Base-by-base conservation (phyloP, 2,888 invertebrate genomes). In the Cheilosia grossa region DNA sequence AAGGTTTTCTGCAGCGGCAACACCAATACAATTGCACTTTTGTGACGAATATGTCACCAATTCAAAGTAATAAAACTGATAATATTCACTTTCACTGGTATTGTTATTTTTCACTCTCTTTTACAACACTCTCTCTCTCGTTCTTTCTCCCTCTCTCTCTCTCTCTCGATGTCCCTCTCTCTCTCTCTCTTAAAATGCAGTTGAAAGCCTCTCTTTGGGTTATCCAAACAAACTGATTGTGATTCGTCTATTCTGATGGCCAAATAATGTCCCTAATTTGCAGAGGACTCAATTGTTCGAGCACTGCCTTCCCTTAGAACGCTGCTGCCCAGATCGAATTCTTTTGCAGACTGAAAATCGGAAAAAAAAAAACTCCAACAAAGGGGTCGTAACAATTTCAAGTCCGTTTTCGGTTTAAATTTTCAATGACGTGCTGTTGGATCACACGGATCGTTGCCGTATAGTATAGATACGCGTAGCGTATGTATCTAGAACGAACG, bases 71-170 rank as follows among this genome's bases (percentile, higher is more conserved):
- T n/a, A 13, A 40, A 13, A 49, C 9, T 17, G 7, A 7, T 7
- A 44, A 67, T 72, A 64, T 54, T 72, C 81, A 81, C 85, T 85
- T 85, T 85, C 85, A 81, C 85, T 82, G 21, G 21, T 51, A 49
- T 42, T 19, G 5, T 27, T 49, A 72, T 56, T 10, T 51, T 83
- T 42, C 5, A 49, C 37, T 70, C 66, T 70, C 70, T 75, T 72
- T 49, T 15, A 9, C 53, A 44, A 49, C 4, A 51, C 59, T 40
- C 13, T 54, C 13, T 49, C 53, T 67, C 53, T 69, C 77, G 40
- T 63, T 21, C 54, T 15, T 33, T 21, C 13, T 63, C 6, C 21
- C 49, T 61, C 77, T 79, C 72, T 72, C 59, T 40, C 13, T 54
- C 13, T 49, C 53, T 67, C 53, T 69, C 77, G 40, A n/a, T n/a